Evolutionary conservation across 1,140 invertebrate species (phyloP), one percentile per base, ranked within the genome.

Genomic region (Musca vetustissima): DNA sequence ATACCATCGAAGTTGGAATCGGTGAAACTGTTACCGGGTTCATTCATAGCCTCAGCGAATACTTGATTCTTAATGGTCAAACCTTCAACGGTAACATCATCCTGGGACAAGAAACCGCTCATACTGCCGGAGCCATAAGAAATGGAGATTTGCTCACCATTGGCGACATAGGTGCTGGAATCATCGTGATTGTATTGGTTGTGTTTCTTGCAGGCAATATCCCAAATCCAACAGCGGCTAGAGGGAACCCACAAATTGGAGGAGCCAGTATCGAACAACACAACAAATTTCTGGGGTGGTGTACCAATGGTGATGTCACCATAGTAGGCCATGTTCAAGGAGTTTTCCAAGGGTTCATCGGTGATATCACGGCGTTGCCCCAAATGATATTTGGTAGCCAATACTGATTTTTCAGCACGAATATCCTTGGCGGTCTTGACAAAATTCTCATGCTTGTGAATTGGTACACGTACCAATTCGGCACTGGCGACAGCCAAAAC

Each of bases 161-260:
- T 98, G 64, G 85, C 78, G 71, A 85, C 79, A 84, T 98, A 99
- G 0, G 92, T 91, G 0, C 84, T 87, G 0, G 97, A 99, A 78
- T 90, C 89, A n/a, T 74, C 85, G 70, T 89, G 89, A 83, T 98
- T 89, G 84, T 99, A 99, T 85, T 96, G 97, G 73, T 93, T 91
- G 84, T 99, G 97, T 4, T 66, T 53, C 2, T 24, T 0, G 83
- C 97, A 99, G 69, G 97, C 97, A 75, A 98, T 92, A 77, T 98
- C 97, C 90, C 89, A 72, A 89, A 85, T 88, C 14, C 2, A n/a
- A 9, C 67, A 68, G 1, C n/a, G 53, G 82, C 96, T 96, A 0
- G 96, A 98, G 15, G 98, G 97, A 67, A 99, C 90, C 98, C 98
- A 99, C 24, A 99, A 86, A 83, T 99, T 99, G n/a, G 97, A 97